Evolutionary conservation across 2,113 vertebrate species (phyloP), one percentile per base, ranked within the genome.

Genomic region (Dicaeum eximium): DNA sequence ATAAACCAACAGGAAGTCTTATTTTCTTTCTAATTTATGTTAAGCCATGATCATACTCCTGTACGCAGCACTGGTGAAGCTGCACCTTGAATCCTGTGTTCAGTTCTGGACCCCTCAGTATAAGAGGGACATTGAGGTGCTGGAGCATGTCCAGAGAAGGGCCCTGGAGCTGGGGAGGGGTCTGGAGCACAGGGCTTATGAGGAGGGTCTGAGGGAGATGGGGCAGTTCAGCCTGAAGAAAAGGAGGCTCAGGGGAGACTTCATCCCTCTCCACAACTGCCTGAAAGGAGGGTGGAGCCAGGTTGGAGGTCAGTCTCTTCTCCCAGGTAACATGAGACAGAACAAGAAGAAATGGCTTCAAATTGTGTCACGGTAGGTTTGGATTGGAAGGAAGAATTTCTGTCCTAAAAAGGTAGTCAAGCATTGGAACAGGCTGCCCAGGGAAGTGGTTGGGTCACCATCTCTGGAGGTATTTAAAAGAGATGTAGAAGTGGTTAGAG

Each of bases 131-230:
- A 27, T 11, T 19, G n/a, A 25, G 13, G 24, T 0, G 17, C 20
- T 75, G n/a, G 38, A 61, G 8, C 0, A 0, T 0, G 17, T 54
- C n/a, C 47, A 74, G 62, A 47, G 47, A 60, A 40, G 45, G 45
- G 4, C 28, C 31, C 1, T 1, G 3, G 31, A n/a, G 8, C 14
- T 54, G 40, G 12, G 6, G 12, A 40, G 21, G 30, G 30, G 6
- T 42, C 35, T 69, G 79, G 21, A 89, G 13, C 53, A 40, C 53
- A 67, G 54, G 13, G 11, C 20, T 3, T 7, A 1, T 30, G 16
- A 89, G 20, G 11, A 14, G 21, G 1, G 1, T 6, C 47, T 31
- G 53, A 75, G 30, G 47, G n/a, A 53, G 15, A n/a, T 53, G 47
- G 8, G 8, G 6, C 0, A 40, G 62, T 27, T 75, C 1, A 53